These are phyloP conservation scores for Pararge aegeria DNA, from an alignment of 1,140 invertebrate species.

Conservation along the genomic window DNA sequence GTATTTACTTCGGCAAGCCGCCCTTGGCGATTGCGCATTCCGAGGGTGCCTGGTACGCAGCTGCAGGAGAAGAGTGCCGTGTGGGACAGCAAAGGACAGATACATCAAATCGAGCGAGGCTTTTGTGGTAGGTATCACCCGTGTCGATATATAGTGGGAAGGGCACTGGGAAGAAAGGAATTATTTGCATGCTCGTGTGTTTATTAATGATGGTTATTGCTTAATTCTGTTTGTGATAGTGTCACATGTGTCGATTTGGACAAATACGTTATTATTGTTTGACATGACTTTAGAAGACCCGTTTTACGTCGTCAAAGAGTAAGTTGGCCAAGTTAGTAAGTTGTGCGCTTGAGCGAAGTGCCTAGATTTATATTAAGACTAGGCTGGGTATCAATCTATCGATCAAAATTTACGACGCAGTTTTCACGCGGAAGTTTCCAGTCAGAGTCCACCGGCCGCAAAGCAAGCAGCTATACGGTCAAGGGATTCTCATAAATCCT, in stretches of 20 bases:
- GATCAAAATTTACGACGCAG: not conserved
- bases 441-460: no score
- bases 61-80: slow-evolving; percentile 37
- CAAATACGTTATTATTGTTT: slow-evolving; percentile 53
- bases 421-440: no score
- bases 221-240: slow-evolving; percentile 40
- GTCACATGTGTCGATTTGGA: slow-evolving; percentile 53
- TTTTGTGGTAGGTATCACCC: slow-evolving; percentile 54
- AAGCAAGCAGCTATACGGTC: no score
- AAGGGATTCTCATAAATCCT: no score
- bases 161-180: slow-evolving; percentile 18
- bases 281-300: slow-evolving; percentile 97
- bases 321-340: slow-evolving; percentile 77
- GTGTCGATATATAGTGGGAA: slow-evolving; percentile 72
- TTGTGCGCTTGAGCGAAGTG: slow-evolving; percentile 17
- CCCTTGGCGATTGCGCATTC: slow-evolving; percentile 58
- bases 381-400: not conserved
- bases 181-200: slow-evolving; percentile 41
- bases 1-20: no score
- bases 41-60: slow-evolving; percentile 39
- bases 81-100: slow-evolving; percentile 59
- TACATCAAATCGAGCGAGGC: slow-evolving; percentile 54
- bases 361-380: slow-evolving; percentile 7
- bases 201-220: slow-evolving; percentile 31
- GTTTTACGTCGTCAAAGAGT: slow-evolving; percentile 97